A percentile compares a stretch with the other conserved stretches of the same genome.
These are phyloP conservation scores for Harpagoxenus sublaevis DNA, from an alignment of 2,888 invertebrate species.

Conservation along the genomic window DNA sequence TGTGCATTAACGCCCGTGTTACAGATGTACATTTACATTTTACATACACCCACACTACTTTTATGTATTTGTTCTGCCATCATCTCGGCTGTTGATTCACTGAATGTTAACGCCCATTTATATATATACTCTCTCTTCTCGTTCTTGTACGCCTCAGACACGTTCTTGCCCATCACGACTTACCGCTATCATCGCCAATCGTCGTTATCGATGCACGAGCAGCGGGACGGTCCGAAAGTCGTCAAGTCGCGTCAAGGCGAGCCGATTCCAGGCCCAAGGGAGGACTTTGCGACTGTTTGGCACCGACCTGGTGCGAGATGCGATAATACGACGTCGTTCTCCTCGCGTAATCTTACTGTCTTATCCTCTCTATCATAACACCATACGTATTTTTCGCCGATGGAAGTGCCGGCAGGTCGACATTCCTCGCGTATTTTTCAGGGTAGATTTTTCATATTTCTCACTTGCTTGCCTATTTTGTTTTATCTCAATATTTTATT, in stretches of 20 bases:
- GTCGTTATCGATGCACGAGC: slow-evolving; percentile 78
- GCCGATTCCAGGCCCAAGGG: slow-evolving; percentile 76
- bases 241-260: slow-evolving; percentile 76
- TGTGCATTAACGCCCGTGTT: slow-evolving; percentile 34
- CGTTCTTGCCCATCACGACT: slow-evolving; percentile 78
- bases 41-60: slow-evolving; percentile 46
- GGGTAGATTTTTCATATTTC: neutral
- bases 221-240: slow-evolving; percentile 78
- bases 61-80: slow-evolving; percentile 53
- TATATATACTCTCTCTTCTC: slow-evolving; percentile 76
- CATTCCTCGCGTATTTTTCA: neutral
- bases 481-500: neutral
- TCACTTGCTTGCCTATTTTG: neutral
- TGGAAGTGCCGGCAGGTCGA: slow-evolving; percentile 59
- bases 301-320: slow-evolving; percentile 78
- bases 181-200: slow-evolving; percentile 77
- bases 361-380: slow-evolving; percentile 75
- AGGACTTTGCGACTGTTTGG: slow-evolving; percentile 79
- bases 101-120: slow-evolving; percentile 72
- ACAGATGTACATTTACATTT: slow-evolving; percentile 34
- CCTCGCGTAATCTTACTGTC: slow-evolving; percentile 78
- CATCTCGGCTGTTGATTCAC: slow-evolving; percentile 63
- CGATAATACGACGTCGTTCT: slow-evolving; percentile 76
- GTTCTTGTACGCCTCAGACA: slow-evolving; percentile 79
- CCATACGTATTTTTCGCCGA: slow-evolving; percentile 61